Conservation (phyloP, 2,113 vertebrate genomes). For the Gadus macrocephalus region DNA sequence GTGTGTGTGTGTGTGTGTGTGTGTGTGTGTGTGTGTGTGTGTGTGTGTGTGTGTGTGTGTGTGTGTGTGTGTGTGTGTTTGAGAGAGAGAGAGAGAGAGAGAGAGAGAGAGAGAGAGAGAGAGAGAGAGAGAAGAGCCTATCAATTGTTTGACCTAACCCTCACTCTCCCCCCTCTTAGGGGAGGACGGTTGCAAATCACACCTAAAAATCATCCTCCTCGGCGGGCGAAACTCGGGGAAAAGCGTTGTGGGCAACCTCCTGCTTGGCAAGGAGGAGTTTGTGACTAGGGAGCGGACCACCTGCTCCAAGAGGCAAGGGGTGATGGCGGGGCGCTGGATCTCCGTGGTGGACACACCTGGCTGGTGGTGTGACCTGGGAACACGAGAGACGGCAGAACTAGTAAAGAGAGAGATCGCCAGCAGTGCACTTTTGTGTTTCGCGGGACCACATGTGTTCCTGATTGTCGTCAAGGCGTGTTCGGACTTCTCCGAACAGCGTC, state of each 20-base stretch:
- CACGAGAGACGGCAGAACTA: conserved; percentile 44
- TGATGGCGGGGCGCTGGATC: conserved; percentile 39
- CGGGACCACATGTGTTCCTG: conserved; percentile 67
- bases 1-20: background rate
- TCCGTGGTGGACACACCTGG: conserved; percentile 68
- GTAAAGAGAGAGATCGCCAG: conserved; percentile 56
- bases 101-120: too few relatives aligned
- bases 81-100: too few relatives aligned
- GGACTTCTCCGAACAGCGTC: conserved; percentile 44
- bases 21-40: background rate
- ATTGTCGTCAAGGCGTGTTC: conserved; percentile 55
- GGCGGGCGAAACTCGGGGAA: conserved; percentile 70
- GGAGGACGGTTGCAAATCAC: conserved; percentile 14
- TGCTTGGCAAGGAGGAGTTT: conserved; percentile 65
- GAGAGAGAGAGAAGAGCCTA: too few relatives aligned
- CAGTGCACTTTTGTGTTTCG: conserved; percentile 52
- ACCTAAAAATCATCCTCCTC: conserved; percentile 61
- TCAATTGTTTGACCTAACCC: background rate
- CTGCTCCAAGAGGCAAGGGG: conserved; percentile 47
- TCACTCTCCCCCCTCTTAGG: conserved; percentile 10
- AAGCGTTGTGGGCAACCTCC: conserved; percentile 55
- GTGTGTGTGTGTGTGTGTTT: background rate
- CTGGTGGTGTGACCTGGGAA: conserved; percentile 65
- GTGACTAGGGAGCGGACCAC: conserved; percentile 55
- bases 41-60: background rate